Base-by-base conservation (phyloP, 2,797 vertebrate species). In the Falco naumanni region DNA sequence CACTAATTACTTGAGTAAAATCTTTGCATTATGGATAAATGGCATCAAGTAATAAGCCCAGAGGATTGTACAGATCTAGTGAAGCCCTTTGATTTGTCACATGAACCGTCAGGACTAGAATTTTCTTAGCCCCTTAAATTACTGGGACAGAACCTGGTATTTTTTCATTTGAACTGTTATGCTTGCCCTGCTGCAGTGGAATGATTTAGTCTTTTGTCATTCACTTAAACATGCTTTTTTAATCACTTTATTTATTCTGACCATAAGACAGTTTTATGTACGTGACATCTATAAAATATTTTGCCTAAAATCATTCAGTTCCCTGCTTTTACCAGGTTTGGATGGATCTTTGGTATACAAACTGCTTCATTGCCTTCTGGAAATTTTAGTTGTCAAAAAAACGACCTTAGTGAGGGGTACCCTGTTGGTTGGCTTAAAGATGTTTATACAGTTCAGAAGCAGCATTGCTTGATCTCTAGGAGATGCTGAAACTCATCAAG, bases 401-500 rank as follows among this genome's bases (percentile, higher is more conserved):
- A 4, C 57, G 65, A 12, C 59, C 43, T 24, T 87, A 71, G 64
- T 2, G 5, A 84, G 76, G 69, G 81, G 74, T 70, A 33, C 86
- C 43, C 45, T 68, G 43, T 68, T 68, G 89, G 77, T 72, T 1
- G 2, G 14, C 60, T 61, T 64, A 39, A 34, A 87, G 81, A n/a
- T 89, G 87, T 96, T 96, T 92, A 48, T 83, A 43, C 59, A 89
- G 68, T 92, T 91, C 69, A 54, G 75, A 76, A 84, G 15, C 81
- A 87, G 79, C 90, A 93, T 75, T 86, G 71, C 69, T 86, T 82
- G 96, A 95, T 93, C 94, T 90, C 26, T 39, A 79, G 88, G 78
- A 93, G 95, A 92, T 95, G 89, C 92, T 96, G 89, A 96, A 98
- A 96, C 95, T 96, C 95, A 96, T 91, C 95, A 68, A 54, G 92